Evolutionary conservation across 2,113 vertebrate genomes (phyloP).

Genomic region (Noturus placidus): DNA sequence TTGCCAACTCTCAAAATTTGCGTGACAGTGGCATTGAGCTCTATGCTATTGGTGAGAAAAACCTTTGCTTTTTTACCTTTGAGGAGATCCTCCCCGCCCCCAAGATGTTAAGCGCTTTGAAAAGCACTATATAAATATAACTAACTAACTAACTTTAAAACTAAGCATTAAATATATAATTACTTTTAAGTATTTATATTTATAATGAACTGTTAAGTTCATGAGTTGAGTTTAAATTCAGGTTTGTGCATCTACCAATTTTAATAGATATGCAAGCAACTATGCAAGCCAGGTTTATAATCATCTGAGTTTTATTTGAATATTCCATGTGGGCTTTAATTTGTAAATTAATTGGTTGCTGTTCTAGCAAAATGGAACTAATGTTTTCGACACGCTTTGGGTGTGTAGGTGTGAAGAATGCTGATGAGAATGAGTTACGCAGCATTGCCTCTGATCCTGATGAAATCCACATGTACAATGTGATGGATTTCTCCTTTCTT

Average conservation of each 20-base stretch:
- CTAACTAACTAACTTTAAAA: not conserved
- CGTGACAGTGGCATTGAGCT: slow-evolving; percentile 85
- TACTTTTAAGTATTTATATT: not conserved
- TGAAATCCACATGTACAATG: slow-evolving; percentile 89
- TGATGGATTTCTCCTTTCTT: slow-evolving; percentile 91
- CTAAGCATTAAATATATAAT: not conserved
- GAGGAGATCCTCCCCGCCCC: no score
- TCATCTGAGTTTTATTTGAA: not conserved
- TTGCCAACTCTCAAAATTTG: slow-evolving; percentile 80
- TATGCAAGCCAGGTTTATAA: slow-evolving; percentile 5
- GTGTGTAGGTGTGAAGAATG: slow-evolving; percentile 92
- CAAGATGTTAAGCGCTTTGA: no score
- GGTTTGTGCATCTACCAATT: not conserved
- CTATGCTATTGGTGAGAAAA: slow-evolving; percentile 86
- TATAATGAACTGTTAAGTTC: not conserved
- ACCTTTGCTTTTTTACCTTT: not conserved
- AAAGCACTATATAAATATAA: no score
- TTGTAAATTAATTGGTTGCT: not conserved
- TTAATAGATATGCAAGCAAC: not conserved
- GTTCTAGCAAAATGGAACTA: not conserved
- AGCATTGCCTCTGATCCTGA: slow-evolving; percentile 92
- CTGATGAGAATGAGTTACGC: slow-evolving; percentile 91
- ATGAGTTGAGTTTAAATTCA: not conserved
- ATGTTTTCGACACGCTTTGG: slow-evolving; percentile 2
- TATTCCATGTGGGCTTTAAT: not conserved